Evolutionary conservation across 2,888 invertebrate genomes (phyloP).

Genomic region (Malthinus flaveolus): DNA sequence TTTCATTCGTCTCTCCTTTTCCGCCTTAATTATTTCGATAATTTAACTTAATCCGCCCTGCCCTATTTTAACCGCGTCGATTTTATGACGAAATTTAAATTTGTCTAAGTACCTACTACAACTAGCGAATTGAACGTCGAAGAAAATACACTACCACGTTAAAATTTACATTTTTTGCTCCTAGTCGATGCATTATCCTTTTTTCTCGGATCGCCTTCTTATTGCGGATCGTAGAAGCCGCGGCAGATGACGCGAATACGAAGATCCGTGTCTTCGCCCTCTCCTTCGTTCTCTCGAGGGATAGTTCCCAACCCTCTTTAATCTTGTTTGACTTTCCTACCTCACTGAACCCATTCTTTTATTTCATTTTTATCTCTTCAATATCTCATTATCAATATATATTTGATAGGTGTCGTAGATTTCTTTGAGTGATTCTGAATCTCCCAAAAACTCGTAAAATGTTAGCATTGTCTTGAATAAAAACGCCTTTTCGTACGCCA

Average conservation of each 20-base stretch:
- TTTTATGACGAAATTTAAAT: too few relatives aligned
- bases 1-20: too few relatives aligned
- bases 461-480: conserved; percentile 22
- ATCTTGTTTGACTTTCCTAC: conserved; percentile 40
- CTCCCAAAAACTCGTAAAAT: conserved; percentile 28
- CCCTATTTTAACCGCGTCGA: too few relatives aligned
- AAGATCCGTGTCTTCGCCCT: conserved; percentile 32
- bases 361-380: conserved; percentile 43
- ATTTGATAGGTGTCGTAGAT: conserved; percentile 34
- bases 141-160: background rate
- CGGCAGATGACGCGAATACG: conserved; percentile 32
- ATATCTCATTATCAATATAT: conserved; percentile 43
- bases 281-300: conserved; percentile 28
- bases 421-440: conserved; percentile 27
- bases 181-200: conserved; percentile 16
- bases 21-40: too few relatives aligned
- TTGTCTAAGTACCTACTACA: conserved; percentile 8
- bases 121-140: too few relatives aligned
- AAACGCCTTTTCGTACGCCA: conserved; percentile 1
- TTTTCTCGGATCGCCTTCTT: conserved; percentile 10
- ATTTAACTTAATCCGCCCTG: too few relatives aligned
- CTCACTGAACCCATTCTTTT: conserved; percentile 41
- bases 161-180: conserved; percentile 21
- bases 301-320: conserved; percentile 35
- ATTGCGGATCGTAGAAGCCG: conserved; percentile 17